Evolutionary conservation across 2,888 invertebrate species (phyloP), one percentile per base, ranked within the genome.

Genomic region (Ditula angustiorana): DNA sequence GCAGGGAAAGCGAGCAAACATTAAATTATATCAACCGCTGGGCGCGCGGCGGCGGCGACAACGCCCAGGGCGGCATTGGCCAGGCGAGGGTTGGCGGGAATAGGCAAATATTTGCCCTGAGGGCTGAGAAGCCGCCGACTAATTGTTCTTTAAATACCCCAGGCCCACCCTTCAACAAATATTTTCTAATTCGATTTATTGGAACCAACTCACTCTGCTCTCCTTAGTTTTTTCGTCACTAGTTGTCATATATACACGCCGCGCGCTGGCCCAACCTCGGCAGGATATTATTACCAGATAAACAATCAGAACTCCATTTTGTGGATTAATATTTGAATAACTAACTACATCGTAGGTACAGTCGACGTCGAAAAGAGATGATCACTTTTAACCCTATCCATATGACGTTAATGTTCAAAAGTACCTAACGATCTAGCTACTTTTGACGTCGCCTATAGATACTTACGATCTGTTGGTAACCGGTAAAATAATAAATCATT

Each of bases 71-170:
- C 89, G 86, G 86, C 82, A 79, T 80, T 79, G 81, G 81, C 72
- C 78, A 80, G 84, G 79, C 83, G 86, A 89, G 90, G 90, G 90
- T 89, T 90, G 90, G 91, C 90, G 90, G 91, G 86, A 91, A 92
- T 80, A 84, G 85, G 81, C 90, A 89, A 91, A 91, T 90, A 91
- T 91, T 92, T 90, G 86, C 79, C 85, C 80, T 75, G 77, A 86
- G 88, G 88, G 88, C 85, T 86, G 88, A 82, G 82, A 85, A 86
- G 89, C 88, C 86, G 82, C 85, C 88, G 87, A 88, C 92, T 92
- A 92, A 92, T 92, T 92, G 92, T 87, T 90, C 89, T 91, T 90
- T 92, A 92, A 92, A 92, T 90, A 92, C 86, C 87, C 80, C 84
- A 74, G 79, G 78, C 87, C 86, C 85, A 86, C 89, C 89, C 88